A percentile compares a stretch with the other conserved stretches of the same genome.
Evolutionary conservation across 2,888 invertebrate genomes (phyloP).

Genomic region (Pterostichus madidus): DNA sequence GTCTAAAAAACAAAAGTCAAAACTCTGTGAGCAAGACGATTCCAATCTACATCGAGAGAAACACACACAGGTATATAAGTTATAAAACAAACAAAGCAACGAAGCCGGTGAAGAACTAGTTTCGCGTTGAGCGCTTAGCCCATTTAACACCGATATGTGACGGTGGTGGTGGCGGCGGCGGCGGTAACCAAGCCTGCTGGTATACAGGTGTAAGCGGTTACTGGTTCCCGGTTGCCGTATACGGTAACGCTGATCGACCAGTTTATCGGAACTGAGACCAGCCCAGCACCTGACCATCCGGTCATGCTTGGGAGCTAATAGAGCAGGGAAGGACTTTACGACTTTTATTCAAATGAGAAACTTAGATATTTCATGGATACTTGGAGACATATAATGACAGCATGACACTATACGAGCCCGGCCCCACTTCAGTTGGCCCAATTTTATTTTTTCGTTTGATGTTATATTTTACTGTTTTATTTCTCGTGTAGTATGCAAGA

Average conservation of each 20-base stretch:
- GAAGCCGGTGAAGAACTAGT: conserved; percentile 56
- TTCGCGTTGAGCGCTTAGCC: conserved; percentile 48
- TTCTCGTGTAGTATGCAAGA: too few species aligned
- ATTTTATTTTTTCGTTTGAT: too few species aligned
- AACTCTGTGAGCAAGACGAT: too few species aligned
- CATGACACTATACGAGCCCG: too few species aligned
- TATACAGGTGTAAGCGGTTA: conserved; percentile 57
- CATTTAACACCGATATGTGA: conserved; percentile 60
- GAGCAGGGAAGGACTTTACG: neutral
- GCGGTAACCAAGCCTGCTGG: neutral
- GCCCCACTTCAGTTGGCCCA: too few species aligned
- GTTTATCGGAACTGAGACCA: conserved; percentile 30
- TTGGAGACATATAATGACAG: too few species aligned
- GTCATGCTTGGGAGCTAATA: neutral
- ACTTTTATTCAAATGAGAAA: too few species aligned
- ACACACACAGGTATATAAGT: conserved; percentile 8
- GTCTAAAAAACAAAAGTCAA: too few species aligned
- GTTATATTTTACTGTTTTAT: too few species aligned
- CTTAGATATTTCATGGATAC: too few species aligned
- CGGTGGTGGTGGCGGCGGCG: neutral
- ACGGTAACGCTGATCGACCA: conserved; percentile 56
- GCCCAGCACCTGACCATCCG: conserved; percentile 25
- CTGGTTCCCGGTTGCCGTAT: conserved; percentile 56
- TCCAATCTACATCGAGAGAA: too few species aligned
- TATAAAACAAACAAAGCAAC: conserved; percentile 48